Base-by-base conservation (phyloP, 2,888 invertebrate genomes). In the Andricus curvator region DNA sequence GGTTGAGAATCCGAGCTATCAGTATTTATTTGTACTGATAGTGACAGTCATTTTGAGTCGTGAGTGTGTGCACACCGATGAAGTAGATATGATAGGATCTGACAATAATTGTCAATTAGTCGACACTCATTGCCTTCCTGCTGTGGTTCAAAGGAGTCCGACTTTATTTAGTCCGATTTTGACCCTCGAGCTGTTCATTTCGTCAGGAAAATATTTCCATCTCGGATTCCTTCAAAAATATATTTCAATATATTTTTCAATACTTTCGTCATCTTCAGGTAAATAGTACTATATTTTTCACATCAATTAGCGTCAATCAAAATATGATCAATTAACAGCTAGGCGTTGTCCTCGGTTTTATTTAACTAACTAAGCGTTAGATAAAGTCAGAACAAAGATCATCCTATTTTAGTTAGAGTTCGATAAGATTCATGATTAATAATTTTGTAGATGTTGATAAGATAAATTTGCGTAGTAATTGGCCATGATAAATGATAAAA, bases 91-190 rank as follows among this genome's bases (percentile, higher is more conserved):
- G 17, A 48, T 77, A 78, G 82, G 80, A 56, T 78, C 78, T 79
- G 76, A 78, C 80, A 80, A 80, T 83, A 70, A 78, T 62, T 79
- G 60, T 83, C 80, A 82, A 82, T 84, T 82, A 78, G 79, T 44
- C 33, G 15, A 33, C 29, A 74, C 70, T 74, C 25, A 22, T 62
- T 22, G 25, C 13, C 15, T 62, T 62, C 33, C 29, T 74, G 37
- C 56, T 33, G 11, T 37, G 33, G 29, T 74, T 33, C 56, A 74
- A 74, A 74, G 56, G 56, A 56, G 20, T 56, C 56, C 74, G 56
- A 20, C 56, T 74, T 74, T 51, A 70, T 56, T 70, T 74, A 74
- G 74, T 74, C 33, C 56, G 33, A 33, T 74, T 74, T 33, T 33
- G 33, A 33, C 11, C 51, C n/a, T 29, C 51, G 74, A 48, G n/a